These are phyloP conservation scores for Trichechus manatus DNA, from an alignment of 2,113 vertebrate genomes.

Conservation along the genomic window DNA sequence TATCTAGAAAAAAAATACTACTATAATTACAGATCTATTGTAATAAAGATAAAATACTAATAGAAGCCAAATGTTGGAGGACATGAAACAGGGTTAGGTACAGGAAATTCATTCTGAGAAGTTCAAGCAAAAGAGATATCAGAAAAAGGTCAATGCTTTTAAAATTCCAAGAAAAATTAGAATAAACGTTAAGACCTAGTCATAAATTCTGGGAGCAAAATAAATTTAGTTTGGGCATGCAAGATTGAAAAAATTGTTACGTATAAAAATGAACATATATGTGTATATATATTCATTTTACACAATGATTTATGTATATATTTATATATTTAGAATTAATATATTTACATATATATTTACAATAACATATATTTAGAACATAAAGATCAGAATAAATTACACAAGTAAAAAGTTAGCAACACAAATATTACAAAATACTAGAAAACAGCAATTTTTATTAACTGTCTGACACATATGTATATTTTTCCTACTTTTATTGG, in stretches of 20 bases:
- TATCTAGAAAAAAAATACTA: not conserved
- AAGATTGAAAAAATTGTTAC: not conserved
- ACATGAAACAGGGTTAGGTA: accelerated
- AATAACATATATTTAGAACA: not conserved
- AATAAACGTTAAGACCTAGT: not conserved
- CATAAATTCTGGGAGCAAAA: not conserved
- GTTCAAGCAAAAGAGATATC: not conserved
- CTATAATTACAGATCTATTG: not conserved
- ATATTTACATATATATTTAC: not conserved
- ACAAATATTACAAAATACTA: not conserved
- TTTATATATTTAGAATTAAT: too few relatives aligned
- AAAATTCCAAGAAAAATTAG: not conserved
- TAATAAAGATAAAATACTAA: not conserved
- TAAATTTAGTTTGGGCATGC: not conserved
- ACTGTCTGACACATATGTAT: not conserved
- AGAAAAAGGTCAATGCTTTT: not conserved
- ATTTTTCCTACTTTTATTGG: not conserved
- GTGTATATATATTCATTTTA: too few relatives aligned
- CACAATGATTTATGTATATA: too few relatives aligned
- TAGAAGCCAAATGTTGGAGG: not conserved
- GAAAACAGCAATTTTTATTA: not conserved
- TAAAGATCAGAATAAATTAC: not conserved
- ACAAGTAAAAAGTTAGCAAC: not conserved
- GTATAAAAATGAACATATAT: too few relatives aligned
- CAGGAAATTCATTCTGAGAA: not conserved